Evolutionary conservation across 2,888 invertebrate genomes (phyloP).

Genomic region (Vannuccia rotundouncinata): DNA sequence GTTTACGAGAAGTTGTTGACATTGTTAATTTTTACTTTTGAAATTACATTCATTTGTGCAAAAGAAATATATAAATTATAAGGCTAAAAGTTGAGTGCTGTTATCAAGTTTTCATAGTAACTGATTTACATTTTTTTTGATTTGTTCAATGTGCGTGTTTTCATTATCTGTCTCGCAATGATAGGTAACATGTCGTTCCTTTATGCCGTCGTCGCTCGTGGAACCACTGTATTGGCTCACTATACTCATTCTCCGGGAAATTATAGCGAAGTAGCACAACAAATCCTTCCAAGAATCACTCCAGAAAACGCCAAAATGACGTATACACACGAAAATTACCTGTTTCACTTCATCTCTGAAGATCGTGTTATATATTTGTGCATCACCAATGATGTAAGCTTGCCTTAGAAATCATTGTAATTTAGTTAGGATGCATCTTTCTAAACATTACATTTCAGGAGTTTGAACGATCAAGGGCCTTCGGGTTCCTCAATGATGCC

Average conservation of each 20-base stretch:
- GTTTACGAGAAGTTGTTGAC: too few species aligned
- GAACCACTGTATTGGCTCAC: constrained; percentile 75
- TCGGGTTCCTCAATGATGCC: constrained; percentile 79
- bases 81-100: too few species aligned
- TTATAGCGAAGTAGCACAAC: constrained; percentile 86
- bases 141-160: too few species aligned
- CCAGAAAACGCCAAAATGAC: constrained; percentile 83
- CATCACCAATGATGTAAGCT: constrained; percentile 69
- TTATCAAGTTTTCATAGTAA: too few species aligned
- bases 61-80: too few species aligned
- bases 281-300: constrained; percentile 77
- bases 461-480: constrained; percentile 83
- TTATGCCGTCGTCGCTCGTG: constrained; percentile 79
- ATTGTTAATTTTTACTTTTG: too few species aligned
- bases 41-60: too few species aligned
- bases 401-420: background rate
- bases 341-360: constrained; percentile 84
- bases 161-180: too few species aligned
- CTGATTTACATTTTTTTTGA: too few species aligned
- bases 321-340: constrained; percentile 79
- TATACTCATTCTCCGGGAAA: constrained; percentile 87
- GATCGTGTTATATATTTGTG: constrained; percentile 82
- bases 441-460: constrained; percentile 63
- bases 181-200: constrained; percentile 62
- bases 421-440: background rate